A percentile compares a stretch with the other conserved stretches of the same genome.
These are phyloP conservation scores for Cryptus viduatorius DNA, from an alignment of 2,888 invertebrate genomes.

Conservation along the genomic window DNA sequence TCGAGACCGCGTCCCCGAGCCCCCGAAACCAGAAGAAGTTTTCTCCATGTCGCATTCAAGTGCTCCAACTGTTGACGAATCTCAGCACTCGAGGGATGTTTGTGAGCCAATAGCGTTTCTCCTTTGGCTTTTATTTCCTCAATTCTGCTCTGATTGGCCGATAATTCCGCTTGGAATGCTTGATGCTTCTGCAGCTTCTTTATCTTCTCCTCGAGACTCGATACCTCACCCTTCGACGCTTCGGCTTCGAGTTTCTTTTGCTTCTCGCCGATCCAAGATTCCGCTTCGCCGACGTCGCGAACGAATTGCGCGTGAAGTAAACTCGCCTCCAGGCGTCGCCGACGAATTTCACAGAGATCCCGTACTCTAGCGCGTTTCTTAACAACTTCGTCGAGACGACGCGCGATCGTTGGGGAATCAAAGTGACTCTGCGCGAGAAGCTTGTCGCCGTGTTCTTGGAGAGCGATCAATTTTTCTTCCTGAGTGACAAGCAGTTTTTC, in stretches of 20 bases:
- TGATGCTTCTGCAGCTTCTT: constrained; percentile 97
- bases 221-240: constrained; percentile 91
- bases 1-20: constrained; percentile 94
- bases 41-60: constrained; percentile 91
- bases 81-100: constrained; percentile 90
- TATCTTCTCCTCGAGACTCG: constrained; percentile 96
- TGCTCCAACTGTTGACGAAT: constrained; percentile 90
- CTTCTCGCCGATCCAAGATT: constrained; percentile 96
- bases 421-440: constrained; percentile 96
- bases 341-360: constrained; percentile 89
- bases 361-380: constrained; percentile 89
- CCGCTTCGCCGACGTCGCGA: constrained; percentile 95
- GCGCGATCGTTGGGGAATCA: constrained; percentile 92
- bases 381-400: constrained; percentile 91
- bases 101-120: constrained; percentile 89
- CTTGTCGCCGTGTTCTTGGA: constrained; percentile 94
- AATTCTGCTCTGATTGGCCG: constrained; percentile 94
- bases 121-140: constrained; percentile 92
- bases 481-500: constrained; percentile 95
- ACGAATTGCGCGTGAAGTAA: constrained; percentile 95
- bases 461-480: constrained; percentile 93
- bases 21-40: constrained; percentile 90
- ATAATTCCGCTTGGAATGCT: constrained; percentile 96
- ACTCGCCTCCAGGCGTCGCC: constrained; percentile 90
- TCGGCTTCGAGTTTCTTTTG: constrained; percentile 94